phyloP scores from a whole-genome alignment of 2,113 vertebrate genomes.

The Tamias sibiricus region DNA sequence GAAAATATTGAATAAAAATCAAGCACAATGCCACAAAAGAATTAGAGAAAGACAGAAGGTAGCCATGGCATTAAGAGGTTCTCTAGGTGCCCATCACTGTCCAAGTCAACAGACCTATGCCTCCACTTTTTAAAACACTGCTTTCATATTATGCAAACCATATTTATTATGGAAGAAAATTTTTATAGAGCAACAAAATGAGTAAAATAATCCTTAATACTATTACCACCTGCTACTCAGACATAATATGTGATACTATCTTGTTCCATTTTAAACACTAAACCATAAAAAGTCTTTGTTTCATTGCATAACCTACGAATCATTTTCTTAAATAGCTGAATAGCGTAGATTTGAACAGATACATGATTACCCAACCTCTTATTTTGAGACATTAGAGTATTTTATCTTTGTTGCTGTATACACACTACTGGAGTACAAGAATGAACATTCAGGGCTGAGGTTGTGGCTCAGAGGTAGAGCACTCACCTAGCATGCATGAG shows the following conservation, averaged over 20 bases:
- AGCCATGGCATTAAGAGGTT: neutral
- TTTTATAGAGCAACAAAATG: neutral
- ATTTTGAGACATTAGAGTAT: neutral
- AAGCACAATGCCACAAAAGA: neutral
- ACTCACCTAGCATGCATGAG: too few relatives aligned
- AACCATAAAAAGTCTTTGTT: neutral
- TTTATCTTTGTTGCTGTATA: neutral
- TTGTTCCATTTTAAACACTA: neutral
- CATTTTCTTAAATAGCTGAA: neutral
- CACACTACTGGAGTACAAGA: neutral
- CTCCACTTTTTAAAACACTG: neutral
- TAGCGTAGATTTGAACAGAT: neutral
- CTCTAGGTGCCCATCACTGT: neutral
- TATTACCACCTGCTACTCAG: neutral
- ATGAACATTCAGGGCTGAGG: neutral
- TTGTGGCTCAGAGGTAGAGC: too few relatives aligned
- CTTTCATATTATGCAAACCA: neutral
- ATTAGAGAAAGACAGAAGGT: neutral
- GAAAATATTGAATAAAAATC: neutral
- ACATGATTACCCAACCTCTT: neutral
- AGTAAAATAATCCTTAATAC: neutral
- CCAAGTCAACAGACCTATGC: neutral
- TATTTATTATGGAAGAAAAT: neutral
- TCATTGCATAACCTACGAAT: neutral
- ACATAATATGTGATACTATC: neutral